Percentiles rank a stretch among this genome's conserved stretches.
These are phyloP conservation scores for Metaphire vulgaris DNA, from an alignment of 1,140 invertebrate genomes.

Conservation along the genomic window DNA sequence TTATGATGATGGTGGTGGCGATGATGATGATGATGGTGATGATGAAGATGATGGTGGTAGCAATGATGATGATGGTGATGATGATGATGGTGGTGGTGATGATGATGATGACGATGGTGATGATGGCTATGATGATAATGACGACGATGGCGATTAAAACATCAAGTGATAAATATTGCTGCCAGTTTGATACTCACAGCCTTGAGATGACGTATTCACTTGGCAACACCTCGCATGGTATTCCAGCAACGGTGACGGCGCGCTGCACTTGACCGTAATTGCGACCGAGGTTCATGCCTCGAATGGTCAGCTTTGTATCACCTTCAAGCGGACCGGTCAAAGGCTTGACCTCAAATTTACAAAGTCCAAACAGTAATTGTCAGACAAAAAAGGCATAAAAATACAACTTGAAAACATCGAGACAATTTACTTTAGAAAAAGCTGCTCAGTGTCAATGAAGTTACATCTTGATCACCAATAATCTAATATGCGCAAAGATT, in stretches of 20 bases:
- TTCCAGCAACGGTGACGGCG: slow-evolving; percentile 4
- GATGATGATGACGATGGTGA: not conserved
- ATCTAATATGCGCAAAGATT: no score
- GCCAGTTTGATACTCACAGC: slow-evolving; percentile 20
- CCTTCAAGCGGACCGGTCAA: slow-evolving; percentile 90
- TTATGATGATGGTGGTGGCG: no score
- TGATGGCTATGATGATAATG: no score
- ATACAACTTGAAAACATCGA: no score
- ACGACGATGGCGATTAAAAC: no score
- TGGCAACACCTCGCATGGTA: slow-evolving; percentile 19
- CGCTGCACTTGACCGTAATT: slow-evolving; percentile 13
- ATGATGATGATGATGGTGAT: no score
- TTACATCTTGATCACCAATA: no score
- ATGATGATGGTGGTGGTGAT: not conserved
- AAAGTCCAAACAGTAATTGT: not conserved
- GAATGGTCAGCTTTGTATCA: slow-evolving; percentile 87
- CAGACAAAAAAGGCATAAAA: slow-evolving; percentile 8
- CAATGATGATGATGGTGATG: not conserved
- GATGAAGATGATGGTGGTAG: no score
- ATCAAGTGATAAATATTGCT: not conserved
- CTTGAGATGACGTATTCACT: slow-evolving; percentile 30
- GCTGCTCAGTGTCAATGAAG: no score
- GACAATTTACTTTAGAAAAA: no score
- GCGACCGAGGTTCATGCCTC: slow-evolving; percentile 81
- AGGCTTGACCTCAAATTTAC: slow-evolving; percentile 76